Evolutionary conservation across 2,113 vertebrate species (phyloP).

Genomic region (Burhinus oedicnemus): DNA sequence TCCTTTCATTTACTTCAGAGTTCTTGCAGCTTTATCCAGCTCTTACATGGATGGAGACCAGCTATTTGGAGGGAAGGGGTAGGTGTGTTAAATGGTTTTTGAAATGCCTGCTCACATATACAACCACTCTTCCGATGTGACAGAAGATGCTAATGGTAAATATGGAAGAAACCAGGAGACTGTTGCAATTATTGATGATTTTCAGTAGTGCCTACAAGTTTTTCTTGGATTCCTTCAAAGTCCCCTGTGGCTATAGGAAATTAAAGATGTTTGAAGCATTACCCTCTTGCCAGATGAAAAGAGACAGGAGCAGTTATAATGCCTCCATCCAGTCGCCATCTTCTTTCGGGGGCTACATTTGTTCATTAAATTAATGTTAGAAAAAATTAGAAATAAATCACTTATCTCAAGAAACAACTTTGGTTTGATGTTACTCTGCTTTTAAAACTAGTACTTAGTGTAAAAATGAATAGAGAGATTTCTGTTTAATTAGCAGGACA

Average conservation of each 20-base stretch:
- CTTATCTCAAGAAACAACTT: background rate
- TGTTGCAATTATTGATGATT: background rate
- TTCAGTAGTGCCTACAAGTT: background rate
- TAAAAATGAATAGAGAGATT: background rate
- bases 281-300: background rate
- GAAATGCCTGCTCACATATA: background rate
- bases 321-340: background rate
- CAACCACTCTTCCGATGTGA: background rate
- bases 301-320: background rate
- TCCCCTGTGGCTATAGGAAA: background rate
- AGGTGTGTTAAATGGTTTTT: background rate
- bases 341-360: background rate
- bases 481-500: background rate
- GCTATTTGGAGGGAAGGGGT: background rate
- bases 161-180: background rate
- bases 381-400: background rate
- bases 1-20: background rate
- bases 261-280: background rate
- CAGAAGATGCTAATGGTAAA: background rate
- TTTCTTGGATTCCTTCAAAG: background rate
- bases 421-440: background rate
- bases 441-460: background rate
- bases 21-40: background rate
- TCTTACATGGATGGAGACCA: background rate
- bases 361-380: background rate